Conservation (phyloP, 2,113 vertebrate species). For the Columbina picui region DNA sequence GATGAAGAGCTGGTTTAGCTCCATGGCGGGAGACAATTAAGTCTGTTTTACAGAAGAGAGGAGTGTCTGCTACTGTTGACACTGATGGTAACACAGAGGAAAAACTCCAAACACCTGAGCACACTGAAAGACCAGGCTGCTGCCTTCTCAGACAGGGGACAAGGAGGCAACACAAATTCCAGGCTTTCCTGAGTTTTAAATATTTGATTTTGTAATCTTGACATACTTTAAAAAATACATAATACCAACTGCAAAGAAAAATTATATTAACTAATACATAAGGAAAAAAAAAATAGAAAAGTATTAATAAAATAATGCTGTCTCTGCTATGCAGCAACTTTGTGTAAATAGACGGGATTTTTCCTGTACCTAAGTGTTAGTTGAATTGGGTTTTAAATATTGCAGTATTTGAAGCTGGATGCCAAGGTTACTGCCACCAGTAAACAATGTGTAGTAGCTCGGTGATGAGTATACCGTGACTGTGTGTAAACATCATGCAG, state of each 20-base stretch:
- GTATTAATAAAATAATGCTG: not conserved
- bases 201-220: not conserved
- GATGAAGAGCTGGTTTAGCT: not conserved
- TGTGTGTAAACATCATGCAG: not conserved
- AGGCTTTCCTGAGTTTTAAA: not conserved
- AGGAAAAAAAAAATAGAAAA: not conserved
- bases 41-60: not conserved
- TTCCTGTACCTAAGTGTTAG: not conserved
- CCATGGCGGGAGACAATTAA: not conserved
- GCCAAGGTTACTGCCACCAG: slow-evolving; percentile 16
- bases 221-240: not conserved
- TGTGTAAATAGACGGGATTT: not conserved
- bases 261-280: not conserved
- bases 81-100: not conserved
- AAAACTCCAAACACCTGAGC: not conserved
- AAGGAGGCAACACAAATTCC: not conserved
- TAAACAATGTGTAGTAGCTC: not conserved
- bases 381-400: not conserved
- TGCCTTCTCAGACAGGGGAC: not conserved
- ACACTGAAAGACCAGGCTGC: not conserved
- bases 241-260: not conserved
- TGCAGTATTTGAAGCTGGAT: not conserved
- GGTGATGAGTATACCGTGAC: not conserved
- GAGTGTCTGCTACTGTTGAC: not conserved
- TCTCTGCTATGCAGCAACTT: not conserved